Evolutionary conservation across 2,797 vertebrate species (phyloP), one percentile per base, ranked within the genome.

Genomic region (Emys orbicularis): DNA sequence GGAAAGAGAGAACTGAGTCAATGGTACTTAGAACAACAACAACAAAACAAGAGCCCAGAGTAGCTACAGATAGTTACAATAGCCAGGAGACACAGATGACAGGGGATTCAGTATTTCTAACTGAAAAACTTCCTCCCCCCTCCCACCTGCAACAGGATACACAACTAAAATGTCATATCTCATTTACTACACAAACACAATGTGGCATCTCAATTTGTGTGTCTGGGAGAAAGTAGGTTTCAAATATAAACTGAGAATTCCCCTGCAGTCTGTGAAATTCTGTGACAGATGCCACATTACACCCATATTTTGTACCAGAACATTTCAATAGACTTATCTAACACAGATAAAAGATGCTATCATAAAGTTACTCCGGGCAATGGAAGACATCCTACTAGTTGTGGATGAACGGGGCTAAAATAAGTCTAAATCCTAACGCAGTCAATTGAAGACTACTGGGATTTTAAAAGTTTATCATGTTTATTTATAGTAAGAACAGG

Each of bases 391-490:
- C 50, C 72, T 84, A 9, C n/a, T 79, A 92, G 29, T 29, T 88
- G 47, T 34, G 86, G 61, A 15, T 41, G 83, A 81, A 49, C 41
- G 88, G 89, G 61, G 76, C 3, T 92, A 89, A 76, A 79, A n/a
- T 25, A 87, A 44, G 12, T 81, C 23, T 49, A 83, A 1, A 0
- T 91, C 92, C 80, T 86, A 85, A 84, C 72, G 41, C n/a, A 90
- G 44, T 52, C 84, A 89, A 5, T n/a, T n/a, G 44, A 91, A 91
- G 72, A 93, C 88, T 16, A 91, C 54, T 21, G 41, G 31, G 90
- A 86, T 92, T 95, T 89, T 81, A 61, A 52, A 92, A 65, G 10
- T 83, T 97, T 94, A 47, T 41, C 47, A 65, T 86, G 83, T 92
- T 85, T 49, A 79, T 37, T 80, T 82, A 81, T 59, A 89, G 84